Percentiles rank a stretch among this genome's conserved stretches.
Conservation (phyloP, 2,888 invertebrate species). For the Trichacis sp. region DNA sequence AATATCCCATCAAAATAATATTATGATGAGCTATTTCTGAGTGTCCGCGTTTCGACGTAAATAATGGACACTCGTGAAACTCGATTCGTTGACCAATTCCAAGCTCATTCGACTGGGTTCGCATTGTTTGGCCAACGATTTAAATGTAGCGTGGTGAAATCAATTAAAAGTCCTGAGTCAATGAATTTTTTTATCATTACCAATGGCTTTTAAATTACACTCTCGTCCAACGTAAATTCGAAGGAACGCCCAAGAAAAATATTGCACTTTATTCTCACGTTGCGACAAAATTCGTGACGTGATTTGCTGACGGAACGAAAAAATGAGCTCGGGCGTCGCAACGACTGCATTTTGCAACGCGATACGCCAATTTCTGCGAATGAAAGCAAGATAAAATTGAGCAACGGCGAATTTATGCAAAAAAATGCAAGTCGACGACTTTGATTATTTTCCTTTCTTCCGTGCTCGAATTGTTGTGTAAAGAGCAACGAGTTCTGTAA, state of each 20-base stretch:
- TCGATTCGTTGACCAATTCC: slow-evolving; percentile 7
- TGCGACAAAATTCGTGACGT: not conserved
- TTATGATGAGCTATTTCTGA: slow-evolving; percentile 21
- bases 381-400: not conserved
- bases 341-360: not conserved
- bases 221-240: too few relatives aligned
- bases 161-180: not conserved
- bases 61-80: slow-evolving; percentile 12
- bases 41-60: slow-evolving; percentile 12
- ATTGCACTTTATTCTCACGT: too few relatives aligned
- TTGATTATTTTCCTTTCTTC: not conserved
- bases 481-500: slow-evolving; percentile 10
- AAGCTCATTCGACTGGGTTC: slow-evolving; percentile 2
- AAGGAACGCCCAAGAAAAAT: too few relatives aligned
- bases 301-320: not conserved
- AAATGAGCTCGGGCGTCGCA: not conserved
- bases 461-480: not conserved
- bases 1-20: not conserved
- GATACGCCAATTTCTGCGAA: not conserved
- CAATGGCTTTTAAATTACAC: not conserved
- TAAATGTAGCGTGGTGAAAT: not conserved
- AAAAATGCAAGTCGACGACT: not conserved
- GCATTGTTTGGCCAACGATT: slow-evolving; percentile 10
- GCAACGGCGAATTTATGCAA: not conserved
- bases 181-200: not conserved